Evolutionary conservation across 2,888 invertebrate genomes (phyloP).

Genomic region (Thumatha senex): DNA sequence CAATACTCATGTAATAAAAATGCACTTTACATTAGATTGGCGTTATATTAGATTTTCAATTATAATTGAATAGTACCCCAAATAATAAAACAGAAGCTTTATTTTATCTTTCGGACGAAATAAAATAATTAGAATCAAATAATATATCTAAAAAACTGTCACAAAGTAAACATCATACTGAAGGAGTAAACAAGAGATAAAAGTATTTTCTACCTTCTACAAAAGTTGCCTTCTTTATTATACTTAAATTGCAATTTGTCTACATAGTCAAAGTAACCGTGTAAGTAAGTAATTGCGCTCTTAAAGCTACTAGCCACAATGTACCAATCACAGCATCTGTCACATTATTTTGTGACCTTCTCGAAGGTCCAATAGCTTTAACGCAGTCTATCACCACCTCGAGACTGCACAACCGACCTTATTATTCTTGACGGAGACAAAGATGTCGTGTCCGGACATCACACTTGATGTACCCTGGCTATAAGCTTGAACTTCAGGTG

Average conservation of each 20-base stretch:
- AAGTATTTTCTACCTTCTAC: conserved; percentile 24
- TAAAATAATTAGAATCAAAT: conserved; percentile 6
- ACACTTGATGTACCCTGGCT: no score
- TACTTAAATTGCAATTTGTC: conserved; percentile 13
- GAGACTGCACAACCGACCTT: no score
- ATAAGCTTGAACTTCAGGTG: no score
- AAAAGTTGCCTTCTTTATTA: conserved; percentile 14
- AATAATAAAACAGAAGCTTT: conserved; percentile 11
- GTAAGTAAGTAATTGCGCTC: conserved; percentile 10
- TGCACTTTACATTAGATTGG: no score
- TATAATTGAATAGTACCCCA: conserved; percentile 1
- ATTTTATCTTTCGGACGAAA: conserved; percentile 8
- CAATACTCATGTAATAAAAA: conserved; percentile 43
- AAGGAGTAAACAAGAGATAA: conserved; percentile 28
- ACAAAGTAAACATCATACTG: conserved; percentile 19
- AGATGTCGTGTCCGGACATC: no score
- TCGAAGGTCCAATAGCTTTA: conserved; percentile 9
- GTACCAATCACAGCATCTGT: conserved; percentile 18
- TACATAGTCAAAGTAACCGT: conserved; percentile 12
- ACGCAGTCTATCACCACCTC: no score
- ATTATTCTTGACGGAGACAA: no score
- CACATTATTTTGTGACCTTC: conserved; percentile 12
- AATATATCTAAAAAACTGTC: conserved; percentile 1
- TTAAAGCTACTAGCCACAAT: background rate
- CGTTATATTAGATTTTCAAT: no score